Evolutionary conservation across 30 jellyfish, hydroid and myxozoan species (phyloP).

Genomic region (Pelagia noctiluca): DNA sequence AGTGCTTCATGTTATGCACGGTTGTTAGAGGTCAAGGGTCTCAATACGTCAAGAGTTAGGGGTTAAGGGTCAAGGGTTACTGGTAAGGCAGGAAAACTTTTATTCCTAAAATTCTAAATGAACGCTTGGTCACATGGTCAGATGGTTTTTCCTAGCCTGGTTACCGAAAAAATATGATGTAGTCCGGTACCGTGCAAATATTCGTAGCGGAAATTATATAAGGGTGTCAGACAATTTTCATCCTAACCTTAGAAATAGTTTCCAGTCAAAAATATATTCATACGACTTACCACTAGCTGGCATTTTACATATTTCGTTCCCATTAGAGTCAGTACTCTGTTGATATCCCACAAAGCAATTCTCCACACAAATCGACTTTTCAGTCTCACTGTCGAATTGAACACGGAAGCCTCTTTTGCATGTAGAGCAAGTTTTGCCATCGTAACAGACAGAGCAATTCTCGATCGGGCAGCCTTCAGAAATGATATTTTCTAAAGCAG

Average conservation of each 20-base stretch:
- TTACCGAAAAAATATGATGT: background rate
- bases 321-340: background rate
- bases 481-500: background rate
- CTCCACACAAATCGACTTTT: background rate
- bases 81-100: background rate
- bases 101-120: too few species aligned
- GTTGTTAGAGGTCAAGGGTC: background rate
- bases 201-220: too few species aligned
- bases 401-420: constrained; percentile 25
- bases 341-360: constrained; percentile 10
- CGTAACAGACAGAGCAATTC: constrained; percentile 18
- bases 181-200: too few species aligned
- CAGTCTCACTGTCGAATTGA: constrained; percentile 33
- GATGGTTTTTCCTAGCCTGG: background rate
- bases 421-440: background rate
- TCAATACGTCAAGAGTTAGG: background rate
- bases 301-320: constrained; percentile 16
- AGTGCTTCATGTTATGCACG: background rate
- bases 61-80: background rate
- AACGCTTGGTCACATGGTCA: too few species aligned
- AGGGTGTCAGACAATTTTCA: too few species aligned
- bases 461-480: constrained; percentile 16
- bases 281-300: constrained; percentile 2
- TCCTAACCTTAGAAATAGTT: background rate
- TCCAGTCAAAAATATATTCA: background rate